Evolutionary conservation across 30 jellyfish, hydroid and myxozoan genomes (phyloP).

Genomic region (Hydra vulgaris): DNA sequence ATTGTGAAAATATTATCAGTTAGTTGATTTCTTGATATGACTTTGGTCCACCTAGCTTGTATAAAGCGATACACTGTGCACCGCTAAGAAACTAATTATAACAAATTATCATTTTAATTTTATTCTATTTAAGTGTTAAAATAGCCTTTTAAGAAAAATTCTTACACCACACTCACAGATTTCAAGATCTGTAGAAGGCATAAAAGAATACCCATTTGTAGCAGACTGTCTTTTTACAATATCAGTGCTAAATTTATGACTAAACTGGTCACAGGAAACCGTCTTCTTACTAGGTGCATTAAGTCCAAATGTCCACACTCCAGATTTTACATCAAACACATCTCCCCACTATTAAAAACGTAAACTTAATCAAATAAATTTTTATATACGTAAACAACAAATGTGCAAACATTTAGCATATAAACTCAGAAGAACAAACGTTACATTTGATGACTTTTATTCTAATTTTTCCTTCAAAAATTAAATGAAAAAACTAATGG

Average conservation of each 20-base stretch:
- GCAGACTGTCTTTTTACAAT: conserved; percentile 1
- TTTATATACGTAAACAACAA: too few species aligned
- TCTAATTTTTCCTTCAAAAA: too few species aligned
- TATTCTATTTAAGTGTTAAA: background rate
- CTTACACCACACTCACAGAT: background rate
- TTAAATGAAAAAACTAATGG: too few species aligned
- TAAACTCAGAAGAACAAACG: too few species aligned
- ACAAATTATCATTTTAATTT: too few species aligned
- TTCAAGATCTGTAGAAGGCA: background rate
- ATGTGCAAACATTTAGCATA: too few species aligned
- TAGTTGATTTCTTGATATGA: too few species aligned
- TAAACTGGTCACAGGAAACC: background rate
- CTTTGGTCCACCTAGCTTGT: too few species aligned
- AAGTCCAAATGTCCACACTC: background rate
- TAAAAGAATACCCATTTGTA: background rate
- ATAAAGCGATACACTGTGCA: too few species aligned
- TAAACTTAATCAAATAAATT: too few species aligned
- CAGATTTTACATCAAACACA: conserved; percentile 9
- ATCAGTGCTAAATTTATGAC: background rate
- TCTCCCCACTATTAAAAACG: conserved; percentile 7
- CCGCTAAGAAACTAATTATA: background rate
- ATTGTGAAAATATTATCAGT: too few species aligned
- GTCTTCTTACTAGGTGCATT: background rate
- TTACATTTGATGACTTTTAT: too few species aligned
- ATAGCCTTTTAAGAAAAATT: background rate